Conservation (phyloP, 2,888 invertebrate species). For the Eilema sororculum region DNA sequence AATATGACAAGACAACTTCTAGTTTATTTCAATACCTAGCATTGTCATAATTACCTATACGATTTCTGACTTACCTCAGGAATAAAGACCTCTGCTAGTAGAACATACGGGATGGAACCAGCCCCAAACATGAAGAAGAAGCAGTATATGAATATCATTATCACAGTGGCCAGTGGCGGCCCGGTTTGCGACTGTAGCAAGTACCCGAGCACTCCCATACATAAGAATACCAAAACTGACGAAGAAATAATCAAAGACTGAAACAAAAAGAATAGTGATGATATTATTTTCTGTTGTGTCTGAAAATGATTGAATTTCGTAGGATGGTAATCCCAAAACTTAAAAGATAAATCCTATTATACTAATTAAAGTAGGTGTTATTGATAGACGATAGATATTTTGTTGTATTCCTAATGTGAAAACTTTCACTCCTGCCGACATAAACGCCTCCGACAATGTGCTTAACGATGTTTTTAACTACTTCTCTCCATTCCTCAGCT, state of each 20-base stretch:
- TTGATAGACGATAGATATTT: no score
- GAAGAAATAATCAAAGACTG: slow-evolving; percentile 75
- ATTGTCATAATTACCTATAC: no score
- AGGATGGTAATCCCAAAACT: no score
- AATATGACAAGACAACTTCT: no score
- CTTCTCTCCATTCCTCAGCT: slow-evolving; percentile 72
- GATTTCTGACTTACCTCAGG: slow-evolving; percentile 62
- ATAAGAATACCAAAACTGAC: slow-evolving; percentile 63
- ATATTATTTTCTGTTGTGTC: no score
- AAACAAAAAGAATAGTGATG: slow-evolving; percentile 28
- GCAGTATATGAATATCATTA: slow-evolving; percentile 72
- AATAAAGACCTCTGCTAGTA: slow-evolving; percentile 70
- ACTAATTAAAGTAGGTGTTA: no score
- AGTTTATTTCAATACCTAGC: no score
- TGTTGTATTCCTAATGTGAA: slow-evolving; percentile 84
- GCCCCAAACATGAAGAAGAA: slow-evolving; percentile 76
- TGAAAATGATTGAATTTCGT: no score
- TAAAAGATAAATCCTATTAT: no score
- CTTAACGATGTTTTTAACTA: slow-evolving; percentile 85
- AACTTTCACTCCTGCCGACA: slow-evolving; percentile 80
- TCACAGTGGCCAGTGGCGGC: slow-evolving; percentile 75
- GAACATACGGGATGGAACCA: slow-evolving; percentile 71
- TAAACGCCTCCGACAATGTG: slow-evolving; percentile 82
- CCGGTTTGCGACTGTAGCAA: slow-evolving; percentile 65
- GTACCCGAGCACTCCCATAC: slow-evolving; percentile 65